These are phyloP conservation scores for Monochamus alternatus DNA, from an alignment of 2,888 invertebrate genomes.

Conservation along the genomic window DNA sequence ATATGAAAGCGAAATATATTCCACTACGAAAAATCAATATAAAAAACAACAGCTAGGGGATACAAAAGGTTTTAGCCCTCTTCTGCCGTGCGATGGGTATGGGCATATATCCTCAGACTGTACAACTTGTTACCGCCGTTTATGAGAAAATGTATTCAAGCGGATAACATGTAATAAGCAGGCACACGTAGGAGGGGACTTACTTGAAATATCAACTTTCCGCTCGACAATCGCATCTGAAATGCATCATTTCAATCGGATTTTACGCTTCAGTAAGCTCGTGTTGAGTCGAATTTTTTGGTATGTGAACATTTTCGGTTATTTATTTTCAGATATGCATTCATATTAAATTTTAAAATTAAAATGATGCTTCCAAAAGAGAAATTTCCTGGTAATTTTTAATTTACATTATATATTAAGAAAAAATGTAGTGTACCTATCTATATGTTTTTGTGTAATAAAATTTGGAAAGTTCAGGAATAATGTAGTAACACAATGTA, in stretches of 20 bases:
- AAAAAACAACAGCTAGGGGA: too few relatives aligned
- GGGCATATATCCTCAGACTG: conserved; percentile 3
- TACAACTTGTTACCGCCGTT: conserved; percentile 11
- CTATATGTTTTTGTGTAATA: too few relatives aligned
- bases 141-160: conserved; percentile 29
- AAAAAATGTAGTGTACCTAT: too few relatives aligned
- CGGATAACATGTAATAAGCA: conserved; percentile 34
- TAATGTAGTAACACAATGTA: too few relatives aligned
- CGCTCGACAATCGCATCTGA: conserved; percentile 45
- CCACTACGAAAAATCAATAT: too few relatives aligned
- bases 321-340: conserved; percentile 46
- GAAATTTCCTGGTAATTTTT: too few relatives aligned
- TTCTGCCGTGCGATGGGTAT: not conserved
- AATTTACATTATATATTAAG: too few relatives aligned
- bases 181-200: conserved; percentile 17
- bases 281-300: conserved; percentile 49
- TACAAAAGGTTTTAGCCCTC: not conserved
- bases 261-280: conserved; percentile 51
- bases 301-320: conserved; percentile 47
- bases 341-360: conserved; percentile 53
- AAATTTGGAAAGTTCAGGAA: too few relatives aligned
- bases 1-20: not conserved
- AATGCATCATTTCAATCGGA: conserved; percentile 55
- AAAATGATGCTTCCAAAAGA: conserved; percentile 28
- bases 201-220: conserved; percentile 41